A percentile compares a stretch with the other conserved stretches of the same genome.
Conservation (phyloP, 2,888 invertebrate species). For the Dasypolia templi region DNA sequence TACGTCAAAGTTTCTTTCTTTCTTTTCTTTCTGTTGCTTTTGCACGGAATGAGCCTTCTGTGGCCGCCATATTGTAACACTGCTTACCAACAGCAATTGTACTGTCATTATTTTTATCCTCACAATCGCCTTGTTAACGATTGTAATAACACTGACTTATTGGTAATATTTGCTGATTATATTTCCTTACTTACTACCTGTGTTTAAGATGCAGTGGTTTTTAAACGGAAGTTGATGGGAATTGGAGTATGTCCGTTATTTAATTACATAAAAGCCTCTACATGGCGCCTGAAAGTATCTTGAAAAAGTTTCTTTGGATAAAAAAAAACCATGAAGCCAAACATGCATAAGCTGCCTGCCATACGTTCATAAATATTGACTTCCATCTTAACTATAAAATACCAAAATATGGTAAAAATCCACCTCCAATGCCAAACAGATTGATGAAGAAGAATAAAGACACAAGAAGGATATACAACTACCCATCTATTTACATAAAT, state of each 20-base stretch:
- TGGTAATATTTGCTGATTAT: conserved; percentile 22
- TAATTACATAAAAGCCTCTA: neutral
- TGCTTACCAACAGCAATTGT: conserved; percentile 6
- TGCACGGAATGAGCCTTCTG: conserved; percentile 13
- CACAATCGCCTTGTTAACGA: conserved; percentile 31
- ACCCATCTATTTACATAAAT: neutral
- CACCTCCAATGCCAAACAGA: neutral
- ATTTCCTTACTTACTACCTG: conserved; percentile 15
- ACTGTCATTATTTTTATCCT: conserved; percentile 29
- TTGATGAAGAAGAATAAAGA: neutral
- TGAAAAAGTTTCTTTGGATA: neutral
- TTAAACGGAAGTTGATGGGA: conserved; percentile 23
- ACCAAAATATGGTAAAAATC: neutral
- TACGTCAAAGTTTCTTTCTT: too few relatives aligned
- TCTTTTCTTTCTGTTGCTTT: too few relatives aligned
- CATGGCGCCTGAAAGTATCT: neutral
- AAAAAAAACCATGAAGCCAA: neutral
- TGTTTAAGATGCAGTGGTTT: neutral
- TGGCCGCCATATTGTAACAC: neutral
- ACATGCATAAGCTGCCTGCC: neutral
- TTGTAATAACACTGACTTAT: conserved; percentile 22
- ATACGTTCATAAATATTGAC: neutral
- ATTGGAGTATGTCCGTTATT: neutral
- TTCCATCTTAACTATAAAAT: neutral
- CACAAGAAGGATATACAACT: neutral